Percentiles rank a stretch among this genome's conserved stretches.
Conservation (phyloP, 2,888 invertebrate species). For the Acronicta aceris region DNA sequence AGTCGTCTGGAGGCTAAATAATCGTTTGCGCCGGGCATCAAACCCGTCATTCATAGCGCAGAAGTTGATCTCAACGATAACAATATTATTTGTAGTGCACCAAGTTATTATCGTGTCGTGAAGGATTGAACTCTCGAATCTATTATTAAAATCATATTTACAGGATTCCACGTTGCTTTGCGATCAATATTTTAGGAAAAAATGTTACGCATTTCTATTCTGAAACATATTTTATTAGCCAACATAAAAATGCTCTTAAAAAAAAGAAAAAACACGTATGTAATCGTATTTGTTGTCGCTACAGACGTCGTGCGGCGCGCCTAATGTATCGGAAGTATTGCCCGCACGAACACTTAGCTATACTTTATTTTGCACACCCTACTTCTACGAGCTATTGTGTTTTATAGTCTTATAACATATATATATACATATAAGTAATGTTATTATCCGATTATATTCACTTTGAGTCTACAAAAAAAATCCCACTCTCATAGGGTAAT, state of each 20-base stretch:
- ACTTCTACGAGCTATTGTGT: slow-evolving; percentile 28
- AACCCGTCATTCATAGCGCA: no score
- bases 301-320: slow-evolving; percentile 52
- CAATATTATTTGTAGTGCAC: no score
- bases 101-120: no score
- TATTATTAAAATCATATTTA: no score
- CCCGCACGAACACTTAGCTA: slow-evolving; percentile 32
- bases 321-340: slow-evolving; percentile 64
- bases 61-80: no score
- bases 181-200: background rate
- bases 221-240: background rate
- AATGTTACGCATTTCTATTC: background rate
- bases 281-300: slow-evolving; percentile 49
- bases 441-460: background rate
- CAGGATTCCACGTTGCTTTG: no score
- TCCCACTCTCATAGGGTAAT: no score
- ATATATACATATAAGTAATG: background rate
- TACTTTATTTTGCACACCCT: slow-evolving; percentile 50
- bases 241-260: slow-evolving; percentile 19
- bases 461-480: background rate
- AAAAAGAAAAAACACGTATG: background rate
- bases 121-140: no score
- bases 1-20: no score
- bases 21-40: no score
- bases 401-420: slow-evolving; percentile 20